Evolutionary conservation across 1,140 invertebrate species (phyloP).

Genomic region (Euura saliciscinereae): DNA sequence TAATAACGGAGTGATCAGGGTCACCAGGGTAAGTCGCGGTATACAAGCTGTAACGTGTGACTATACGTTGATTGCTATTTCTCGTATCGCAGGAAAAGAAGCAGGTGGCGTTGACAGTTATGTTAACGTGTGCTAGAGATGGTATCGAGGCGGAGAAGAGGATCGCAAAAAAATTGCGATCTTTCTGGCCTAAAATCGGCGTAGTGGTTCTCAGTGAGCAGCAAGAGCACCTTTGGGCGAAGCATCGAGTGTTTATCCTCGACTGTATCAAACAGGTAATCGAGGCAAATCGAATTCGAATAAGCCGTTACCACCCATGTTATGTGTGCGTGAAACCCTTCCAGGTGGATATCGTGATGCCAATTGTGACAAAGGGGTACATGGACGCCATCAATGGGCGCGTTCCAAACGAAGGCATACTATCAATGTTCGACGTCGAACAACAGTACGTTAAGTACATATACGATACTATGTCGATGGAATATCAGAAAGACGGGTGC

Average conservation of each 20-base stretch:
- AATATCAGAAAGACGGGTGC: too few relatives aligned
- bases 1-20: too few relatives aligned
- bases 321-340: slow-evolving; percentile 11
- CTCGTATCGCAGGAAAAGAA: too few relatives aligned
- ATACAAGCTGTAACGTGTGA: too few relatives aligned
- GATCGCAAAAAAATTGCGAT: slow-evolving; percentile 40
- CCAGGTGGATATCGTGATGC: slow-evolving; percentile 47
- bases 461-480: too few relatives aligned
- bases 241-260: background rate
- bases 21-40: too few relatives aligned
- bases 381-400: slow-evolving; percentile 32
- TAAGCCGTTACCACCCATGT: background rate
- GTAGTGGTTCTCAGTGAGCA: slow-evolving; percentile 45
- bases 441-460: too few relatives aligned
- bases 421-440: too few relatives aligned
- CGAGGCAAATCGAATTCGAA: slow-evolving; percentile 1
- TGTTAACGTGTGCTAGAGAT: slow-evolving; percentile 47
- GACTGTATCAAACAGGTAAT: background rate
- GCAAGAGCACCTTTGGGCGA: slow-evolving; percentile 45
- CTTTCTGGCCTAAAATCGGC: slow-evolving; percentile 43
- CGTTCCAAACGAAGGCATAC: background rate
- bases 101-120: slow-evolving; percentile 18
- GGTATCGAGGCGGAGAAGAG: slow-evolving; percentile 31
- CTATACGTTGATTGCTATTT: too few relatives aligned
- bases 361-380: slow-evolving; percentile 45